Conservation (phyloP, 2,797 vertebrate species). For the Linurgus olivaceus region DNA sequence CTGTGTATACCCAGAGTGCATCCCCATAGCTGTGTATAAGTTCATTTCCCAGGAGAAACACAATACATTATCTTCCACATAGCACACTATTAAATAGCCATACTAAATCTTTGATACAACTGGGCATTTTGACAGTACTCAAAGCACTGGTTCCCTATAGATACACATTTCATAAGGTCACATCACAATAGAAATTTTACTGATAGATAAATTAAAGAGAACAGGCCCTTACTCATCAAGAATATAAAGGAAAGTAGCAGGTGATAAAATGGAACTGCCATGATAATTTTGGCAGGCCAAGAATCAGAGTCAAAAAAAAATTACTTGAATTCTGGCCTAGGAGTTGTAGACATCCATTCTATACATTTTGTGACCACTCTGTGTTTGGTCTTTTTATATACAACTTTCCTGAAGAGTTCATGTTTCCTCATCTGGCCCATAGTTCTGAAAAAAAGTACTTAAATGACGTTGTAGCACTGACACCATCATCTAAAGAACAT, state of each 20-base stretch:
- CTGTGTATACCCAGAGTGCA: neutral
- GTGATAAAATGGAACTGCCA: neutral
- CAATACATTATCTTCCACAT: neutral
- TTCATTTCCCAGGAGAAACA: neutral
- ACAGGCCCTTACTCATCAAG: neutral
- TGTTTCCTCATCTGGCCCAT: neutral
- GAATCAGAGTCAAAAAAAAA: neutral
- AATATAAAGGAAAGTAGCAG: neutral
- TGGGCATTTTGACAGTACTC: neutral
- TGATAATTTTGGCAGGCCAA: neutral
- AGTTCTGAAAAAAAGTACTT: neutral
- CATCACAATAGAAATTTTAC: neutral
- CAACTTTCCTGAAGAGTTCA: neutral
- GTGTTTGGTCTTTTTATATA: neutral
- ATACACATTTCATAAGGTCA: neutral
- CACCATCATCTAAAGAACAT: neutral
- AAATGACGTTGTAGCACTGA: neutral
- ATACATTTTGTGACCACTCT: neutral
- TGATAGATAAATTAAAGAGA: neutral
- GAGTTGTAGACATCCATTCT: neutral
- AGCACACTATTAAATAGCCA: neutral
- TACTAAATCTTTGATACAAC: neutral
- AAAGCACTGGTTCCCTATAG: neutral
- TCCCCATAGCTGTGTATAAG: neutral
- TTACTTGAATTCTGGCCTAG: neutral